Percentiles rank a stretch among this genome's conserved stretches.
phyloP scores from a whole-genome alignment of 2,888 invertebrate species.

The Ophraella communa region DNA sequence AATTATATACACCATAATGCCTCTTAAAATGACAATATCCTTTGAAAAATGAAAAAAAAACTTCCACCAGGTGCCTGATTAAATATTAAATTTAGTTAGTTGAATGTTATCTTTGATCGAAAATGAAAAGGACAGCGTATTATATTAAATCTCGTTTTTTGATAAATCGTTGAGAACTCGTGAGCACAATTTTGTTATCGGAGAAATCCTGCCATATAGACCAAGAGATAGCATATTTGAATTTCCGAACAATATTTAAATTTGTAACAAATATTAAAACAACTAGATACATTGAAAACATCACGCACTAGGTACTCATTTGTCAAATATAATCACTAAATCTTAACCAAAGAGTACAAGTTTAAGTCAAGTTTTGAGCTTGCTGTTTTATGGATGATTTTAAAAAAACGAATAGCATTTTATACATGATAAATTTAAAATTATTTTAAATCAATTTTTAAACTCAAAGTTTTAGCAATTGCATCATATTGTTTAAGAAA shows the following conservation, averaged over 20 bases:
- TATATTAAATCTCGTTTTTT: conserved; percentile 53
- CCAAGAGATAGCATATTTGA: neutral
- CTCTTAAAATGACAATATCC: conserved; percentile 33
- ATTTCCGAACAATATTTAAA: neutral
- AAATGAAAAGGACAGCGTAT: conserved; percentile 39
- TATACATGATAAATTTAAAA: no score
- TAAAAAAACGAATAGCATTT: no score
- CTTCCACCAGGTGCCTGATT: conserved; percentile 46
- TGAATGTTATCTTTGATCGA: conserved; percentile 46
- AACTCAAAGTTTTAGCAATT: no score
- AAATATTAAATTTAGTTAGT: conserved; percentile 35
- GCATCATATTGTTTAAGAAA: no score
- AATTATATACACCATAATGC: conserved; percentile 36
- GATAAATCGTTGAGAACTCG: conserved; percentile 51
- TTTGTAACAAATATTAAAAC: no score
- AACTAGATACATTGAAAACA: no score
- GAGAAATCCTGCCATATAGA: conserved; percentile 18
- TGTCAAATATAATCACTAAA: no score
- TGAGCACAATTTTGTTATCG: conserved; percentile 47
- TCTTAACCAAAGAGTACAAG: no score
- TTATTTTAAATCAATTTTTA: no score
- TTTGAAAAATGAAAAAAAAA: conserved; percentile 32
- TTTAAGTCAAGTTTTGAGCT: no score
- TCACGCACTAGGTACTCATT: no score
- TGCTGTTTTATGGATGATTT: no score